Percentiles rank a stretch among this genome's conserved stretches.
Evolutionary conservation across 35 echinoderm and acorn worm species (phyloP).

Genomic region (Patiria miniata): DNA sequence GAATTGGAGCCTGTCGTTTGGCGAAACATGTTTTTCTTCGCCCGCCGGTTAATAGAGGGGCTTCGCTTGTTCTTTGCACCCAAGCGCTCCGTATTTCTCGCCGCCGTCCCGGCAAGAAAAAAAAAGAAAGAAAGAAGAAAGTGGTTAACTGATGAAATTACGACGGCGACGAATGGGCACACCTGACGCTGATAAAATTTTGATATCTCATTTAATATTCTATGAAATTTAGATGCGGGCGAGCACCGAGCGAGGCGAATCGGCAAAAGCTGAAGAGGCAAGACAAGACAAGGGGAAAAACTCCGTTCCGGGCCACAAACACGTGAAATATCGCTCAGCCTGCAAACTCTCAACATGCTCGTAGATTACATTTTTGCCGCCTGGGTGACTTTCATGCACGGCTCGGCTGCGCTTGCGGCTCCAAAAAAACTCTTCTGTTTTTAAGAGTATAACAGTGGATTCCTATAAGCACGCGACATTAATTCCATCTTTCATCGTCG

Average conservation of each 20-base stretch:
- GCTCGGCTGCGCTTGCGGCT: not conserved
- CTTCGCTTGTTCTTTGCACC: conserved; percentile 24
- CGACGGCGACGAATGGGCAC: conserved; percentile 38
- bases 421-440: not conserved
- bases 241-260: conserved; percentile 20
- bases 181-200: conserved; percentile 82
- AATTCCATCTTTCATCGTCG: conserved; percentile 4
- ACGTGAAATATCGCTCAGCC: conserved; percentile 28
- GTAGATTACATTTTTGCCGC: conserved; percentile 25
- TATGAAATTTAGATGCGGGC: conserved; percentile 81
- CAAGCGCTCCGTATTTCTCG: not conserved
- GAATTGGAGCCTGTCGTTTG: conserved; percentile 43
- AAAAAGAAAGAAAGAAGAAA: not conserved
- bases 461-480: not conserved
- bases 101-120: not conserved
- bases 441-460: not conserved
- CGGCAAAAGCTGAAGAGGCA: not conserved
- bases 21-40: conserved; percentile 29
- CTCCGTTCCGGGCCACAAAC: not conserved
- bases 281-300: too few relatives aligned
- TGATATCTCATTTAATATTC: conserved; percentile 99
- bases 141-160: conserved; percentile 45
- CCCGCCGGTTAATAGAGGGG: conserved; percentile 1
- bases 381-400: not conserved
- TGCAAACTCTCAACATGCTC: conserved; percentile 15